A percentile compares a stretch with the other conserved stretches of the same genome.
phyloP scores from a whole-genome alignment of 2,797 vertebrate genomes.

The Phrynocephalus guinanensis region DNA sequence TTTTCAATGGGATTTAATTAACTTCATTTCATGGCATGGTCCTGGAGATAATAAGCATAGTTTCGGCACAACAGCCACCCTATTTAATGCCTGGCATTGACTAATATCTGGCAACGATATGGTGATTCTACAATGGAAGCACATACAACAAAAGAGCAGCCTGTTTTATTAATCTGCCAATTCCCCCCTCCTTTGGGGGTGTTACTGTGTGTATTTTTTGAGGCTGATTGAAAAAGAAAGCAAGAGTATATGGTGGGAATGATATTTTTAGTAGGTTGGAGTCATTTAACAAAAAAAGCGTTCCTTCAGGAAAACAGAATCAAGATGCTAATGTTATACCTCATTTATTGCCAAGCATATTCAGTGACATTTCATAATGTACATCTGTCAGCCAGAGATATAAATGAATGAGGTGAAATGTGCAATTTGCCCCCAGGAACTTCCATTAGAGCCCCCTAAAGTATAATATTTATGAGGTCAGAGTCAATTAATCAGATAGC shows the following conservation, averaged over 20 bases:
- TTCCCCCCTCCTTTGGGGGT: conserved; percentile 58
- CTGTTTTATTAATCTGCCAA: conserved; percentile 67
- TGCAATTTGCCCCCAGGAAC: conserved; percentile 86
- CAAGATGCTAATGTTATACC: conserved; percentile 82
- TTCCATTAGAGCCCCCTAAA: conserved; percentile 85
- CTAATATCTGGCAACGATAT: conserved; percentile 66
- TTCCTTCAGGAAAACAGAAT: conserved; percentile 79
- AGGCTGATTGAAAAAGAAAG: conserved; percentile 67
- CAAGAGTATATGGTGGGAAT: conserved; percentile 57
- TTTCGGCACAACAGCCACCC: conserved; percentile 52
- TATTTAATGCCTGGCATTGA: conserved; percentile 65
- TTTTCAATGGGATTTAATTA: conserved; percentile 72
- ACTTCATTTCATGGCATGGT: conserved; percentile 60
- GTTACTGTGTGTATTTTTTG: conserved; percentile 48
- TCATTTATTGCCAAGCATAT: conserved; percentile 87
- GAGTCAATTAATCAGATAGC: conserved; percentile 89
- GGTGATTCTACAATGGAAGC: conserved; percentile 55
- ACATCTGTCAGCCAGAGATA: conserved; percentile 88
- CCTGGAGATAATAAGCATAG: conserved; percentile 72
- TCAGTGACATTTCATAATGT: conserved; percentile 88
- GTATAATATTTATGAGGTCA: conserved; percentile 90
- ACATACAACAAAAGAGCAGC: conserved; percentile 55
- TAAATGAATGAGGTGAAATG: conserved; percentile 86
- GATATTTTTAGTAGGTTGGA: conserved; percentile 78
- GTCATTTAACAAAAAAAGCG: conserved; percentile 81